Evolutionary conservation across 2,888 invertebrate genomes (phyloP).

Genomic region (Ochropleura plecta): DNA sequence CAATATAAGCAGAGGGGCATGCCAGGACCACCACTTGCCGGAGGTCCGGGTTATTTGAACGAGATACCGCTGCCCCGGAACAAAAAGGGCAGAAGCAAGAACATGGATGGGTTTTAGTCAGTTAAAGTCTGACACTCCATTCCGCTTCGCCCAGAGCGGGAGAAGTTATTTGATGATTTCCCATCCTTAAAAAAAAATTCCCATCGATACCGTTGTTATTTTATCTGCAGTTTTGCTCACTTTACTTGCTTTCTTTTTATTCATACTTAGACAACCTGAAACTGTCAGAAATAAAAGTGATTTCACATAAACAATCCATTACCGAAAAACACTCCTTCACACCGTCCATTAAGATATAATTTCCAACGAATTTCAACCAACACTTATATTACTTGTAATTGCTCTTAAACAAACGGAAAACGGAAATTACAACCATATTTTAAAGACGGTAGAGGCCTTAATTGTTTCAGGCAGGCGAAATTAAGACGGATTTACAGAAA

Average conservation of each 20-base stretch:
- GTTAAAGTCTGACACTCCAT: no score
- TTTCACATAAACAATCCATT: neutral
- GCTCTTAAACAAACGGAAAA: conserved; percentile 35
- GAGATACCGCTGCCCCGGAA: no score
- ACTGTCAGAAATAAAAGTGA: neutral
- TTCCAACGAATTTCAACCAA: conserved; percentile 29
- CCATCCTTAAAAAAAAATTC: no score
- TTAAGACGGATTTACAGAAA: conserved; percentile 31
- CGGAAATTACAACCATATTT: conserved; percentile 38
- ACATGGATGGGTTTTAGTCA: no score
- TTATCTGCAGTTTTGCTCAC: no score
- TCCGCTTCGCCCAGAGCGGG: no score
- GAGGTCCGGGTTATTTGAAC: no score
- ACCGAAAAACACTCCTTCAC: neutral
- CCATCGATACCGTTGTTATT: no score
- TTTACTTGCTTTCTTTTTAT: neutral
- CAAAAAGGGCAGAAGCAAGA: no score
- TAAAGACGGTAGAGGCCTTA: neutral
- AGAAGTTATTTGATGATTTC: no score
- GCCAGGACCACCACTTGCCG: no score
- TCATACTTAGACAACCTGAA: neutral
- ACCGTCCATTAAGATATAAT: conserved; percentile 21
- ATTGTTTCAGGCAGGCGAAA: conserved; percentile 13
- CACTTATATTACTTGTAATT: conserved; percentile 62
- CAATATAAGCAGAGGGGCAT: no score